These are phyloP conservation scores for Brienomyrus longianalis DNA, from an alignment of 2,113 vertebrate species.

Conservation along the genomic window DNA sequence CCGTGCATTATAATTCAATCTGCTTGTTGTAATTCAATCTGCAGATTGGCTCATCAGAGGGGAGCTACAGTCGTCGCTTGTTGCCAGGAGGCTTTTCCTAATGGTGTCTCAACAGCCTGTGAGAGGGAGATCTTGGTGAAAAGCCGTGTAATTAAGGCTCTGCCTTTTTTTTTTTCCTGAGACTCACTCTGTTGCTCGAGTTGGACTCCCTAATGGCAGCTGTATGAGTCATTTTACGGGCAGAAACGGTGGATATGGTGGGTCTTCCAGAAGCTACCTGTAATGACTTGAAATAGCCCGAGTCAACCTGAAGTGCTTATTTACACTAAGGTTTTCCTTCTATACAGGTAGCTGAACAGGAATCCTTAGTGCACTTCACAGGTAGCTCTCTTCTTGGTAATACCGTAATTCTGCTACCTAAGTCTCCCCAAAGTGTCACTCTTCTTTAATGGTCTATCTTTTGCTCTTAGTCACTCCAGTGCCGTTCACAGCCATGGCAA, in stretches of 20 bases:
- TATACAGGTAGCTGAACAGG: background rate
- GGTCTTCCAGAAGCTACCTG: conserved; percentile 25
- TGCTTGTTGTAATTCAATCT: conserved; percentile 7
- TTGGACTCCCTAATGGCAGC: conserved; percentile 23
- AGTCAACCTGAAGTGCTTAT: background rate
- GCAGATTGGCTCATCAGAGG: background rate
- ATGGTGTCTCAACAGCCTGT: background rate
- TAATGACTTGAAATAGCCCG: conserved; percentile 9
- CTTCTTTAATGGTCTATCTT: background rate
- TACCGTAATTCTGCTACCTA: background rate
- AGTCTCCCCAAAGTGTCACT: background rate
- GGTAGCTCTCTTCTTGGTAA: background rate
- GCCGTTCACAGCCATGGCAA: background rate
- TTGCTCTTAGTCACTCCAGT: background rate
- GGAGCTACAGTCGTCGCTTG: background rate
- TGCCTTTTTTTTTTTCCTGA: background rate
- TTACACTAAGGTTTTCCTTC: background rate
- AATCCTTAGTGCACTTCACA: background rate
- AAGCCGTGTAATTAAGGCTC: conserved; percentile 17
- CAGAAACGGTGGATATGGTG: conserved; percentile 8
- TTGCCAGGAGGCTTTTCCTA: background rate
- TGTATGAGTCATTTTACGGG: conserved; percentile 24
- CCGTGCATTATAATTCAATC: conserved; percentile 7
- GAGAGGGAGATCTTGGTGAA: background rate
- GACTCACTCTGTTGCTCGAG: conserved; percentile 15